Evolutionary conservation across 2,888 invertebrate species (phyloP).

Genomic region (Dioctria linearis): DNA sequence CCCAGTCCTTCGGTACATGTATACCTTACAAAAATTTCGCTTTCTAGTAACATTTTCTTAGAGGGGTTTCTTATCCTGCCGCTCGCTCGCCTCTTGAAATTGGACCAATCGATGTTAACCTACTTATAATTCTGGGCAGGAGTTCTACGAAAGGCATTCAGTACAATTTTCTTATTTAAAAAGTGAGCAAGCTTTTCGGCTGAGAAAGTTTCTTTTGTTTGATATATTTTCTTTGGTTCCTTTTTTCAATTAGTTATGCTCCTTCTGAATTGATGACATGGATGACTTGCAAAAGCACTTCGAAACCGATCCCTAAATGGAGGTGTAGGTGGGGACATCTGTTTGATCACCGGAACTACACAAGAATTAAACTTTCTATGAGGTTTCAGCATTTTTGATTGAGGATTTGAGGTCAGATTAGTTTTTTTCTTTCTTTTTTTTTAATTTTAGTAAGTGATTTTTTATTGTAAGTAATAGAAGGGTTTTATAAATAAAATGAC

Average conservation of each 20-base stretch:
- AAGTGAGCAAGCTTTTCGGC: constrained; percentile 21
- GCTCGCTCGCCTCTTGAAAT: background rate
- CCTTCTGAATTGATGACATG: constrained; percentile 26
- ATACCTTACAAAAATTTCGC: constrained; percentile 27
- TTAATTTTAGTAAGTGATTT: constrained; percentile 1
- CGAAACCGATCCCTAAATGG: background rate
- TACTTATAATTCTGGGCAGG: constrained; percentile 39
- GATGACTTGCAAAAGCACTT: constrained; percentile 40
- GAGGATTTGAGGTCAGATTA: background rate
- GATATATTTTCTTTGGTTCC: background rate
- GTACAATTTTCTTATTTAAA: constrained; percentile 41
- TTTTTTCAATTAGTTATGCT: constrained; percentile 27
- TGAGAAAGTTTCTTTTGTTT: constrained; percentile 2
- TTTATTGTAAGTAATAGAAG: background rate
- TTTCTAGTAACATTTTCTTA: constrained; percentile 1
- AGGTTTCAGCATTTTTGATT: constrained; percentile 23
- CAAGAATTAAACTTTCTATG: constrained; percentile 31
- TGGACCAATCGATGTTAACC: constrained; percentile 42
- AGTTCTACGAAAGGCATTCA: constrained; percentile 35
- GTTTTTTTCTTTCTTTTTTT: constrained; percentile 15
- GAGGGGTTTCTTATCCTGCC: background rate
- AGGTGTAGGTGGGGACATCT: constrained; percentile 19
- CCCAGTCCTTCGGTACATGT: no score
- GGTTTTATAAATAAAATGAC: no score
- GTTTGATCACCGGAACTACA: constrained; percentile 15